These are phyloP conservation scores for Xylocampa areola DNA, from an alignment of 2,888 invertebrate genomes.

Conservation along the genomic window DNA sequence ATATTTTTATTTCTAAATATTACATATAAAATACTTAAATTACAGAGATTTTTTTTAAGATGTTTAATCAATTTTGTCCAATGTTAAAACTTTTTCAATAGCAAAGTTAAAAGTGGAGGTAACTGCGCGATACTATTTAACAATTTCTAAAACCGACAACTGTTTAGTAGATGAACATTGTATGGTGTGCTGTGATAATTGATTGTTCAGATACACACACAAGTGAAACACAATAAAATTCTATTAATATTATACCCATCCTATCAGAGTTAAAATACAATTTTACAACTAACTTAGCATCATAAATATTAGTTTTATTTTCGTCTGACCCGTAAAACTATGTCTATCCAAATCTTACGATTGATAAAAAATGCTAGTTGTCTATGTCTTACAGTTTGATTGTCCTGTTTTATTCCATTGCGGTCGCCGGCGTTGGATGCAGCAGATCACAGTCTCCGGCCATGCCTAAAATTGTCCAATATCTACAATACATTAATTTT, in stretches of 20 bases:
- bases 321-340: constrained; percentile 43
- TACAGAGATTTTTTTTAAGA: constrained; percentile 55
- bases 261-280: constrained; percentile 44
- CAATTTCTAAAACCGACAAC: constrained; percentile 16
- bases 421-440: constrained; percentile 43
- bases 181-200: constrained; percentile 9
- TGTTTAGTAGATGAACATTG: constrained; percentile 7
- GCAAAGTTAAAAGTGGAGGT: constrained; percentile 38
- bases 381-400: constrained; percentile 41
- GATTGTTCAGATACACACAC: constrained; percentile 25
- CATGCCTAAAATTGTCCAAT: constrained; percentile 62
- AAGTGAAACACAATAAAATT: constrained; percentile 30
- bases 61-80: constrained; percentile 31
- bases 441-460: constrained; percentile 60
- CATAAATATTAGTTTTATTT: constrained; percentile 48
- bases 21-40: constrained; percentile 75
- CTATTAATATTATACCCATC: constrained; percentile 26
- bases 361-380: constrained; percentile 41
- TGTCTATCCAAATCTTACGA: constrained; percentile 34
- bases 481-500: constrained; percentile 57
- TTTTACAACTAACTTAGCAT: constrained; percentile 50
- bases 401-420: constrained; percentile 47
- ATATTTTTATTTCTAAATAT: constrained; percentile 75
- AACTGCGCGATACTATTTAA: constrained; percentile 16
- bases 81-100: constrained; percentile 36